phyloP scores from a whole-genome alignment of 2,797 vertebrate genomes.

The Amblyraja radiata region DNA sequence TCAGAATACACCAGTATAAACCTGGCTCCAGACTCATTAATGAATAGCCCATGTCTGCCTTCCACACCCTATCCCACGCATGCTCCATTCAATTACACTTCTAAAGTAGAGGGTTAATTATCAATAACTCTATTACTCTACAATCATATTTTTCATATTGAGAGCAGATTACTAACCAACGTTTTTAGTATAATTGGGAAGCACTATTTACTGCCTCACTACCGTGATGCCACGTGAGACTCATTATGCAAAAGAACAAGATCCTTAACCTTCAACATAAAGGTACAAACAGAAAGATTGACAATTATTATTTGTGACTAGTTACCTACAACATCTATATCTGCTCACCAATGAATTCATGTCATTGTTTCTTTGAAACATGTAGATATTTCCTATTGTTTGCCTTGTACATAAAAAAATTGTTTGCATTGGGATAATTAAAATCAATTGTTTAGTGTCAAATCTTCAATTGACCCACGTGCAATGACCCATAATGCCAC shows the following conservation, averaged over 20 bases:
- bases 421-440: not conserved
- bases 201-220: not conserved
- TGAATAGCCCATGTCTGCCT: slow-evolving; percentile 27
- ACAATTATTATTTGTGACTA: not conserved
- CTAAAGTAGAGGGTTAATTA: slow-evolving; percentile 29
- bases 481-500: not conserved
- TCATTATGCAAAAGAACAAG: not conserved
- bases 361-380: not conserved
- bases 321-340: not conserved
- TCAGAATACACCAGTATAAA: slow-evolving; percentile 25
- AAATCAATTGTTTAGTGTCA: not conserved
- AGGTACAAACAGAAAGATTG: slow-evolving; percentile 15
- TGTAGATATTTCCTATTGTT: not conserved
- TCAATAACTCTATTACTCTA: slow-evolving; percentile 6
- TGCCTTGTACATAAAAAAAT: not conserved
- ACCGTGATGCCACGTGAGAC: not conserved
- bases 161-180: not conserved
- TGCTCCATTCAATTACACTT: not conserved
- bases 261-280: not conserved
- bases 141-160: not conserved
- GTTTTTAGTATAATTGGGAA: not conserved
- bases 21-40: slow-evolving; percentile 31
- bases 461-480: not conserved
- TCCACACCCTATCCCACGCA: not conserved
- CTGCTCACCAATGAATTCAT: slow-evolving; percentile 5